Evolutionary conservation across 1,140 invertebrate genomes (phyloP).

Genomic region (Trypoxylus dichotomus): DNA sequence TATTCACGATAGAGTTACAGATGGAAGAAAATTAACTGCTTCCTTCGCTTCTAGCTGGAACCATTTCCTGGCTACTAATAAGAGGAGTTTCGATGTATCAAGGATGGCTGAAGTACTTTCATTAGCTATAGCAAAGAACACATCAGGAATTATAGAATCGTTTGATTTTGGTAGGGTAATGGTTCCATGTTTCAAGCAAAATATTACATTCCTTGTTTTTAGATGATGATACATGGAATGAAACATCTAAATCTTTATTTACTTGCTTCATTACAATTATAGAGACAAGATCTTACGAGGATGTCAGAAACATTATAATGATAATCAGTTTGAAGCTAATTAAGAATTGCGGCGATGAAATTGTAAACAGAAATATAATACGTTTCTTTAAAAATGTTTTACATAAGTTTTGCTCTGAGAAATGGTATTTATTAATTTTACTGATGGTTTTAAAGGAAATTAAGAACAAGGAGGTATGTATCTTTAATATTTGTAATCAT

Average conservation of each 20-base stretch:
- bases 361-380: background rate
- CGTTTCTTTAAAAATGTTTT: background rate
- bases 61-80: background rate
- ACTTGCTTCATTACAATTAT: background rate
- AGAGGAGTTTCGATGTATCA: background rate
- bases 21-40: background rate
- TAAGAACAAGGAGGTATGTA: background rate
- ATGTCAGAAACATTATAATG: background rate
- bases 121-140: background rate
- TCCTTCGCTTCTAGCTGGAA: background rate
- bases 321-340: background rate
- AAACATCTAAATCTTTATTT: background rate
- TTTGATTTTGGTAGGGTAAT: background rate
- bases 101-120: background rate
- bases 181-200: background rate
- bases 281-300: background rate
- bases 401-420: background rate
- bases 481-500: background rate
- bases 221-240: background rate
- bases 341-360: background rate
- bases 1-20: background rate
- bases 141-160: background rate
- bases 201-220: background rate
- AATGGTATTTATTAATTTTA: background rate
- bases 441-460: background rate